Evolutionary conservation across 1,140 invertebrate species (phyloP), one percentile per base, ranked within the genome.

Genomic region (Nasonia giraulti): DNA sequence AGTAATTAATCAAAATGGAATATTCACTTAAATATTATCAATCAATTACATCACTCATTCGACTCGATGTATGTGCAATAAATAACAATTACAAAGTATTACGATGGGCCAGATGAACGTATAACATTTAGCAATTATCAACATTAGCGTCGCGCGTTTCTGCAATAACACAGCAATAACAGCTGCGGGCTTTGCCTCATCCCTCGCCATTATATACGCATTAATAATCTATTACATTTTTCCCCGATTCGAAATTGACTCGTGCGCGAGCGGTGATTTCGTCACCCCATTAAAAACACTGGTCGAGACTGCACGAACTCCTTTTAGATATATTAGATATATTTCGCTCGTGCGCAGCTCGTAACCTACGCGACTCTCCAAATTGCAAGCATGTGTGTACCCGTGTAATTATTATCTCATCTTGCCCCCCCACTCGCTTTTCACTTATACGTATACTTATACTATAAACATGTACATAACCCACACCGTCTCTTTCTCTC

Each of bases 381-480:
- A 75, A 75, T 75, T 75, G 37, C 73, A 20, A 37, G 37, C 37
- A n/a, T 75, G 14, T 44, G 33, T 44, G 33, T n/a, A 20, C 37
- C 50, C 62, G 33, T 37, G 71, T 76, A 83, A 83, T 83, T 83
- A 83, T 83, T 76, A 75, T 76, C 81, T 40, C 23, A 50, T 76
- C 33, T 50, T 74, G 17, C 73, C 44, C 47, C 71, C 27, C 27
- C 47, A 10, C 66, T 17, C 66, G 8, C 4, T 71, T 71, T 33
- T 71, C 68, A 27, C 68, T 31, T 12, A 31, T 33, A 31, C 1
- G 17, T n/a, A 62, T 62, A 62, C 17, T 5, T n/a, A 62, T n/a
- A 17, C 20, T 55, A 55, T 55, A 55, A 17, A 55, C 2, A 55
- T 55, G 11, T 17, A 55, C 11, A 0, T 17, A 55, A 14, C 47